Evolutionary conservation across 1,140 invertebrate species (phyloP), one percentile per base, ranked within the genome.

Genomic region (Drosophila micromelanica): DNA sequence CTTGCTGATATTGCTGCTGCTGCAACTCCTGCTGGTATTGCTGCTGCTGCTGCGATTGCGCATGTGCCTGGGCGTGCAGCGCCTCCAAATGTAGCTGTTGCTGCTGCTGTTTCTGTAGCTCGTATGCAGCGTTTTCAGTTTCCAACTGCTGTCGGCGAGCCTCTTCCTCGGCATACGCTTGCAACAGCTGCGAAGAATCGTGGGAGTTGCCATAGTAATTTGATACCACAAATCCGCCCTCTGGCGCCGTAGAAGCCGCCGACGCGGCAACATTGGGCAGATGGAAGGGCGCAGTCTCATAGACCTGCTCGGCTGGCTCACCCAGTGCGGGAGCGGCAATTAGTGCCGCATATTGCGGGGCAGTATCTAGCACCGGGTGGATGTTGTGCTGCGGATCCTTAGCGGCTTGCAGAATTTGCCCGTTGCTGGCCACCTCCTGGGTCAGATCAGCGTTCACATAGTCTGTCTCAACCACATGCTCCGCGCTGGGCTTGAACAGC

Each of bases 351-450:
- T 90, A 92, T 56, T 92, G 87, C 2, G 91, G 91, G 0, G 86
- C 72, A 0, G 77, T 17, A 38, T 91, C 85, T 12, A 90, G 46
- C 1, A 90, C 78, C 0, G 91, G 85, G 45, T 91, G 90, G 20
- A 91, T 91, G 35, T 90, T 89, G 38, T 91, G 78, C 42, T 90
- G 80, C 1, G 82, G 80, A 76, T 92, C 90, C 65, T 92, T 91
- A 49, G 90, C 91, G 3, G 91, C 90, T 54, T 92, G 84, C 20
- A 92, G 55, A 13, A 92, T 91, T 60, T 92, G 91, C 0, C 91
- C 91, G 20, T 91, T 89, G 70, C 91, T 92, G 23, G 91, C 91
- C 13, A 92, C 90, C 51, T 91, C 82, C 54, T 92, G 91, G 5
- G 91, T 92, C 11, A 92, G 72, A 45, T 92, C 91, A 2, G 80